Base-by-base conservation (phyloP, 2,797 vertebrate species). In the Hemitrygon akajei region DNA sequence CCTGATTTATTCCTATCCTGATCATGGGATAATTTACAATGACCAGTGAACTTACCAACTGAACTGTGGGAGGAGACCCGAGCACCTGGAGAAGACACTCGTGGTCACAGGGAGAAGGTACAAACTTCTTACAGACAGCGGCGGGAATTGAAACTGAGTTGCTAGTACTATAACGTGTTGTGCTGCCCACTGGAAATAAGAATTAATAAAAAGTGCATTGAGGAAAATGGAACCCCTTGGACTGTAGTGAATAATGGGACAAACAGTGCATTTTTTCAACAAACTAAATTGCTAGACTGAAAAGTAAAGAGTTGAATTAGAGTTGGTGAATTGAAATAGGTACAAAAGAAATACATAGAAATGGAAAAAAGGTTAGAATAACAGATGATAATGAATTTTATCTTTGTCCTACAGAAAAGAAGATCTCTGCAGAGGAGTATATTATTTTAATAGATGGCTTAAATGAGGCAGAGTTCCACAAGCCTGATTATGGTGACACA, bases 381-480 rank as follows among this genome's bases (percentile, higher is more conserved):
- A 75, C 40, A 56, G 69, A 30, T 7, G 14, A 22, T 92, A 22
- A 34, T 63, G 94, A 94, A 95, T 84, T 75, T 58, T 56, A 93
- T 77, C 95, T 96, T 95, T 95, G 10, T 58, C 94, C 94, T 96
- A 93, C 95, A 99, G 99, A 99, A 96, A 96, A 96, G 94, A 99
- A 97, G 95, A 98, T 99, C 96, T 97, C 98, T 93, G 98, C 99
- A 94, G 98, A 99, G 94, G 98, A 99, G 95, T 98, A 97, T 95
- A 97, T 99, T 94, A 98, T 99, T 96, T 96, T 99, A 96, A 96
- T 99, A 93, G 99, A 99, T 60, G 98, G 98, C 30, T 97, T 99
- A 96, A 99, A 99, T 66, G 99, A 99, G 95, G 99, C 99, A 0
- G 99, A 99, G 95, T 99, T 99, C 96, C 99, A 99, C 95, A 99